phyloP scores from a whole-genome alignment of 92 coral and sea anemone genomes.

The Zoanthus sansibaricus region DNA sequence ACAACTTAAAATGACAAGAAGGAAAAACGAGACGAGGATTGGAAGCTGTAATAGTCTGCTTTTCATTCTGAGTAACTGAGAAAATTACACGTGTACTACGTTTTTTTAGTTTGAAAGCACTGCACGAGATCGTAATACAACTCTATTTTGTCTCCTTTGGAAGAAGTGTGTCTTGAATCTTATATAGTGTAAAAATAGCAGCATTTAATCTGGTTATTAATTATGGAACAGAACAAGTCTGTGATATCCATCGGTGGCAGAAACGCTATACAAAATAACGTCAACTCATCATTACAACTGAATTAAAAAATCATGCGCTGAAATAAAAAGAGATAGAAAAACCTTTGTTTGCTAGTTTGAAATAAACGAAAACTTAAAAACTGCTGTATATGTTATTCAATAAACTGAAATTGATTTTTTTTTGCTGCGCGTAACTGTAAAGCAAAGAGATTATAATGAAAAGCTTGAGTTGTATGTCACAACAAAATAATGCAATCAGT shows the following conservation, averaged over 20 bases:
- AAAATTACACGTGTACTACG: too few relatives aligned
- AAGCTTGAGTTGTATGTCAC: too few relatives aligned
- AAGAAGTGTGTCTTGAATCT: not conserved
- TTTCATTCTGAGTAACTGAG: not conserved
- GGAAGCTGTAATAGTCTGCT: not conserved
- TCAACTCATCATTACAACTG: not conserved
- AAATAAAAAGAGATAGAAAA: not conserved
- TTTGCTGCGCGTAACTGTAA: too few relatives aligned
- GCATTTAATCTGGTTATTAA: not conserved
- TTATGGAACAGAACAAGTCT: not conserved
- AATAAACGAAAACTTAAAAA: not conserved
- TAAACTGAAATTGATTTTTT: too few relatives aligned
- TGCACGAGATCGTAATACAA: not conserved
- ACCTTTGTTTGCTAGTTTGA: not conserved
- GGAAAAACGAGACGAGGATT: not conserved
- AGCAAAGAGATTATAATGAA: too few relatives aligned
- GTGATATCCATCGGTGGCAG: not conserved
- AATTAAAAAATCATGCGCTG: not conserved
- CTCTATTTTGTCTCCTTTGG: not conserved
- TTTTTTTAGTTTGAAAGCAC: not conserved
- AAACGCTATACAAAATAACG: not conserved
- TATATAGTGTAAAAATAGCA: not conserved
- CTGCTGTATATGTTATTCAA: not conserved
- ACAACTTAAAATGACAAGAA: not conserved
- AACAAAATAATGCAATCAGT: too few relatives aligned